Evolutionary conservation across 1,140 invertebrate species (phyloP).

Genomic region (Drosophila equinoxialis): DNA sequence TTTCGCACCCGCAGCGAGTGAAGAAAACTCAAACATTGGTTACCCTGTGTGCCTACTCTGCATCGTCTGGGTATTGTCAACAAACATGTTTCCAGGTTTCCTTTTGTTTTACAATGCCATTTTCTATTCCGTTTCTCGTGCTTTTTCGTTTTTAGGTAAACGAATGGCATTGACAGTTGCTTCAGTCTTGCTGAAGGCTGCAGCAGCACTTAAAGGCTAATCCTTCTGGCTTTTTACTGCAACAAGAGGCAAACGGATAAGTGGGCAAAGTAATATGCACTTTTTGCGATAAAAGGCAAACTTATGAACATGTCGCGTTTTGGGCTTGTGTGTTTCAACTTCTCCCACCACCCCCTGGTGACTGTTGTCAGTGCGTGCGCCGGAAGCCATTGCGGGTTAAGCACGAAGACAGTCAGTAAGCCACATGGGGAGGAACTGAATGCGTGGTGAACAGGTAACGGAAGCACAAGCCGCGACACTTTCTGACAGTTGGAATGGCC

Average conservation of each 20-base stretch:
- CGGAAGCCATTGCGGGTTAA: constrained; percentile 75
- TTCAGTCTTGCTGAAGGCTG: constrained; percentile 27
- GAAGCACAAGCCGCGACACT: constrained; percentile 66
- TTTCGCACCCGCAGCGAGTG: constrained; percentile 36
- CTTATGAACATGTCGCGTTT: constrained; percentile 37
- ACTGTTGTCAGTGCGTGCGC: constrained; percentile 48
- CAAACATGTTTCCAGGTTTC: constrained; percentile 5
- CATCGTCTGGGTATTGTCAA: not conserved
- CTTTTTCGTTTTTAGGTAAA: not conserved
- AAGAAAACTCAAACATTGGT: constrained; percentile 12
- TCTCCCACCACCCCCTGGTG: not conserved
- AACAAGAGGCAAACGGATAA: constrained; percentile 44
- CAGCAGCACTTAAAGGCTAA: constrained; percentile 53
- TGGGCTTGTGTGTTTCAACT: not conserved
- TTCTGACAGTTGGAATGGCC: constrained; percentile 58
- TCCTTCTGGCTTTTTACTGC: constrained; percentile 57
- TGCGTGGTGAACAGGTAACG: constrained; percentile 36
- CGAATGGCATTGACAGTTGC: constrained; percentile 41
- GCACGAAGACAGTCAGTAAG: constrained; percentile 42
- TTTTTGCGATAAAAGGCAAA: constrained; percentile 49
- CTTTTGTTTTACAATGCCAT: constrained; percentile 2
- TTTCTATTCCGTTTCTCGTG: constrained; percentile 5
- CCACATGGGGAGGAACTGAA: not conserved
- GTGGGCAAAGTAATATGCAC: constrained; percentile 61
- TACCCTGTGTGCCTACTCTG: not conserved